phyloP scores from a whole-genome alignment of 2,888 invertebrate species.

The Cistogaster globosa region DNA sequence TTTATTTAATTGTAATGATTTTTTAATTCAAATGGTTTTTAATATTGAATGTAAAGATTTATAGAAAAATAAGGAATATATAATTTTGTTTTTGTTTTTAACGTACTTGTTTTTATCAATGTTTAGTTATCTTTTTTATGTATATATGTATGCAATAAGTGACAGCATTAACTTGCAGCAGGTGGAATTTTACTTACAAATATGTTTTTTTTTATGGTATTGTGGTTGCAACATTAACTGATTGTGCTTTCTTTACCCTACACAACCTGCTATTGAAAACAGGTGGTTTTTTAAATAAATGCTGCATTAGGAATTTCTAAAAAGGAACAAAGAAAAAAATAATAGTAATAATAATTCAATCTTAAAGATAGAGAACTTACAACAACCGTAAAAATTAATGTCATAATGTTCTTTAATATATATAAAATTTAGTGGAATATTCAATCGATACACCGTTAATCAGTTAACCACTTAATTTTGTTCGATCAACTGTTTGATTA shows the following conservation, averaged over 20 bases:
- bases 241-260: slow-evolving; percentile 49
- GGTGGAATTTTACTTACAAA: slow-evolving; percentile 65
- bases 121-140: slow-evolving; percentile 61
- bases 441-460: neutral
- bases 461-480: too few species aligned
- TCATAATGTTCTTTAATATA: neutral
- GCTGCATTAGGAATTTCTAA: slow-evolving; percentile 9
- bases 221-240: slow-evolving; percentile 49
- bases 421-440: neutral
- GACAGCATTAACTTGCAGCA: slow-evolving; percentile 66
- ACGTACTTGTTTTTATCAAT: slow-evolving; percentile 56
- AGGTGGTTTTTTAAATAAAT: slow-evolving; percentile 49
- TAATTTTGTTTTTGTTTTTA: slow-evolving; percentile 43
- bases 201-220: slow-evolving; percentile 48
- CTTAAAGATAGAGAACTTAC: neutral
- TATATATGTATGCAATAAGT: slow-evolving; percentile 52
- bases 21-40: slow-evolving; percentile 55
- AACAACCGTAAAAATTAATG: slow-evolving; percentile 6
- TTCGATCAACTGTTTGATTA: too few species aligned
- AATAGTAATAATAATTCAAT: neutral
- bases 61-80: slow-evolving; percentile 46
- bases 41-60: slow-evolving; percentile 47
- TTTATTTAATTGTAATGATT: slow-evolving; percentile 15
- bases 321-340: neutral
- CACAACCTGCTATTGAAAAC: slow-evolving; percentile 24